Conservation (phyloP, 2,888 invertebrate species). For the Diachrysia chrysitis region DNA sequence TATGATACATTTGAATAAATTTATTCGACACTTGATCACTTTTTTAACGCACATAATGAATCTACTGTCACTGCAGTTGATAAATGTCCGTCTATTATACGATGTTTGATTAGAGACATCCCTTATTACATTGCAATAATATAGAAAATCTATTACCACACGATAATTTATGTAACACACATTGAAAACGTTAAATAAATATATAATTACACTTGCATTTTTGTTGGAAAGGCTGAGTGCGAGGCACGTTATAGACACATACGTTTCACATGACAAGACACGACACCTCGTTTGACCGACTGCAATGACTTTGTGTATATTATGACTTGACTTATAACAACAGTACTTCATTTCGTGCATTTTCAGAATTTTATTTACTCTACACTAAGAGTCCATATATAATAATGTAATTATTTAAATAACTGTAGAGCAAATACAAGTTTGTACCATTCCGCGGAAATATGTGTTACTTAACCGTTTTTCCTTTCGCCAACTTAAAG, state of each 20-base stretch:
- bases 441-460: neutral
- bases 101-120: neutral
- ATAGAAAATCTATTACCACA: constrained; percentile 6
- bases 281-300: constrained; percentile 4
- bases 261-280: no score
- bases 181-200: constrained; percentile 33
- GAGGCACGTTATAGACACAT: constrained; percentile 22
- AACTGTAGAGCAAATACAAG: neutral
- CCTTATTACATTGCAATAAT: neutral
- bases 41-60: no score
- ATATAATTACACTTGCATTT: constrained; percentile 34
- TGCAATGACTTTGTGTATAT: constrained; percentile 46
- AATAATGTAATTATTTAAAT: neutral
- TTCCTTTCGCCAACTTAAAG: no score
- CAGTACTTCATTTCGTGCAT: no score
- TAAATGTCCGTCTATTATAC: neutral
- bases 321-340: constrained; percentile 13
- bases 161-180: constrained; percentile 42
- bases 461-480: neutral
- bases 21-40: no score
- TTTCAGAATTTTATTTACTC: neutral
- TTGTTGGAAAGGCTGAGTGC: constrained; percentile 63
- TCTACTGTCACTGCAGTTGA: no score
- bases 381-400: neutral
- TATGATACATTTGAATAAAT: no score